A percentile compares a stretch with the other conserved stretches of the same genome.
Conservation (phyloP, 2,888 invertebrate genomes). For the Drosophila setosimentum region DNA sequence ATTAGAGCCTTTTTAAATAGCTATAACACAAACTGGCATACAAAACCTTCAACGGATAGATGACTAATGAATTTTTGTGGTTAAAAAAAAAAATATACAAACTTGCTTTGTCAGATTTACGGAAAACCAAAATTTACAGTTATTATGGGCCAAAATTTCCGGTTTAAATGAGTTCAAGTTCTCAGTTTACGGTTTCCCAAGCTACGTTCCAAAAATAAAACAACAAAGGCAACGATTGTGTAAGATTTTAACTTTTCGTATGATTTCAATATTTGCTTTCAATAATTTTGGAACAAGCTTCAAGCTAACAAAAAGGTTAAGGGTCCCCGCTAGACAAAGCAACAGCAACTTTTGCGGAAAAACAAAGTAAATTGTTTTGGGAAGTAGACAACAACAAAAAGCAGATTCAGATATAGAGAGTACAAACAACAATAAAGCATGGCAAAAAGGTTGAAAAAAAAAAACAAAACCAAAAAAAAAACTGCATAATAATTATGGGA, state of each 20-base stretch:
- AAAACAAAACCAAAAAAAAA: conserved; percentile 37
- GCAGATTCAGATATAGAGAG: conserved; percentile 8
- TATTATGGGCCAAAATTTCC: conserved; percentile 29
- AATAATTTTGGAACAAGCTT: conserved; percentile 30
- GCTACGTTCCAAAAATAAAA: conserved; percentile 1
- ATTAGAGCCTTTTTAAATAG: not conserved
- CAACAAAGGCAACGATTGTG: conserved; percentile 14
- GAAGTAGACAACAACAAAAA: conserved; percentile 28
- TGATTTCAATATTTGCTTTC: conserved; percentile 54
- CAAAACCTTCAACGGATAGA: conserved; percentile 1
- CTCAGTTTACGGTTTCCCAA: conserved; percentile 42
- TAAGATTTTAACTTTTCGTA: conserved; percentile 12
- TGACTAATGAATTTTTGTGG: conserved; percentile 42
- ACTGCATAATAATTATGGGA: conserved; percentile 77
- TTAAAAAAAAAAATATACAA: conserved; percentile 36
- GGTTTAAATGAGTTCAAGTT: conserved; percentile 33
- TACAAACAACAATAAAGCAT: conserved; percentile 33
- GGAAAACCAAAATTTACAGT: conserved; percentile 12
- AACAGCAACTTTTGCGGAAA: conserved; percentile 47
- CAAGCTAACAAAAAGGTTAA: conserved; percentile 21
- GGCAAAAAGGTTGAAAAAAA: conserved; percentile 22
- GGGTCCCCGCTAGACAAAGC: conserved; percentile 3
- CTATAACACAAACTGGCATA: not conserved
- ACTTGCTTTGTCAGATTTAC: conserved; percentile 23
- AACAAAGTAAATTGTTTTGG: conserved; percentile 69